Conservation (phyloP, 2,113 vertebrate species). For the Anoura caudifer region DNA sequence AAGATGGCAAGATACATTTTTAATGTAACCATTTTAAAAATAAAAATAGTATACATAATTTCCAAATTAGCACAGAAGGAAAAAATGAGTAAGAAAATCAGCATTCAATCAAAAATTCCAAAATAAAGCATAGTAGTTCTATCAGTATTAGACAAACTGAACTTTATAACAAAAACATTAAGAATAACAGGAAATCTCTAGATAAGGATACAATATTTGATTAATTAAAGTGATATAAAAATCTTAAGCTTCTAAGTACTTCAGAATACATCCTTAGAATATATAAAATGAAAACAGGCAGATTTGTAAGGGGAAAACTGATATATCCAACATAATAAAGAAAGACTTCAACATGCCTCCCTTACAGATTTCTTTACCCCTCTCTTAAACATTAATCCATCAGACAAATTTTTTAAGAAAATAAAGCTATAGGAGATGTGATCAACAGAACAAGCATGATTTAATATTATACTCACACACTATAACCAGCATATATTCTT, state of each 20-base stretch:
- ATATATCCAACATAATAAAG: background rate
- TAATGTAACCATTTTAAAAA: slow-evolving; percentile 22
- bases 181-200: slow-evolving; percentile 31
- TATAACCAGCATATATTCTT: background rate
- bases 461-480: background rate
- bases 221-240: slow-evolving; percentile 12
- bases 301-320: background rate
- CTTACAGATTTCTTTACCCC: background rate
- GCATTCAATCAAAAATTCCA: background rate
- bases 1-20: background rate
- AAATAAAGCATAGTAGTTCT: slow-evolving; percentile 3
- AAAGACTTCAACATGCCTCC: background rate
- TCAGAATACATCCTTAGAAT: slow-evolving; percentile 20
- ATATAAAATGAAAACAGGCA: background rate
- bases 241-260: background rate
- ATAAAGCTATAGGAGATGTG: background rate
- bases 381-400: background rate
- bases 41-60: background rate
- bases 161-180: slow-evolving; percentile 11
- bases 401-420: background rate
- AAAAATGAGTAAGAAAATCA: background rate
- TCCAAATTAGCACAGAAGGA: slow-evolving; percentile 14
- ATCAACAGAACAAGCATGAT: background rate
- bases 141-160: slow-evolving; percentile 29
- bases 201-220: background rate